Evolutionary conservation across 2,888 invertebrate genomes (phyloP), one percentile per base, ranked within the genome.

Genomic region (Lumbricus terrestris): DNA sequence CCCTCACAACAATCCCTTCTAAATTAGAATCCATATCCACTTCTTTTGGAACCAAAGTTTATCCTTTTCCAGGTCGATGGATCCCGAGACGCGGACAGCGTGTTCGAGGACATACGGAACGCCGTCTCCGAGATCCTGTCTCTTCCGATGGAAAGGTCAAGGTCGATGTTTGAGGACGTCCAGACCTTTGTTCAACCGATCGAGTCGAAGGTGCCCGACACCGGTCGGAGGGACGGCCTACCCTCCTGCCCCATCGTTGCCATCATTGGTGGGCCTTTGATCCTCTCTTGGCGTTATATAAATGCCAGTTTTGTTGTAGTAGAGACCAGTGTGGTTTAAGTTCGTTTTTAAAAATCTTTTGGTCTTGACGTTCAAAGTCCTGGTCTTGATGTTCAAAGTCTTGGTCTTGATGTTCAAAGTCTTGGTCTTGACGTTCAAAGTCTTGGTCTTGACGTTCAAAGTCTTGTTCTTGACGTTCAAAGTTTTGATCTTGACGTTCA

Each of bases 161-260:
- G 33, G 34, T 85, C 85, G 85, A 85, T 85, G 85, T 34, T 85
- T 18, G 16, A 85, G 37, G 85, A 85, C 85, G 15, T 33, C 35
- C 85, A 85, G 34, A 35, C 85, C 23, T n/a, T 69, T n/a, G 69
- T 37, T 18, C 89, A 13, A 18, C 34, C 37, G 16, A 18, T 89
- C 2, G 47, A 37, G 34, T 20, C 37, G 20, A 91, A 92, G 88
- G 35, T 35, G 6, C 42, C 40, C 1, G 94, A 94, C 89, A 92
- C 92, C 54, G 94, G 94, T 33, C 91, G 94, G 23, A 93, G 93
- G 89, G 91, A 91, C 13, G 93, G 92, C 18, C 91, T 94, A 2
- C 94, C 94, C 8, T 82, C 92, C 33, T 93, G 93, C 94, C 98
- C 98, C 90, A 97, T 98, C 90, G 96, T 98, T 92, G 98, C 98